These are phyloP conservation scores for Pseudotriccus pelzelni DNA, from an alignment of 2,797 vertebrate genomes.

Conservation along the genomic window DNA sequence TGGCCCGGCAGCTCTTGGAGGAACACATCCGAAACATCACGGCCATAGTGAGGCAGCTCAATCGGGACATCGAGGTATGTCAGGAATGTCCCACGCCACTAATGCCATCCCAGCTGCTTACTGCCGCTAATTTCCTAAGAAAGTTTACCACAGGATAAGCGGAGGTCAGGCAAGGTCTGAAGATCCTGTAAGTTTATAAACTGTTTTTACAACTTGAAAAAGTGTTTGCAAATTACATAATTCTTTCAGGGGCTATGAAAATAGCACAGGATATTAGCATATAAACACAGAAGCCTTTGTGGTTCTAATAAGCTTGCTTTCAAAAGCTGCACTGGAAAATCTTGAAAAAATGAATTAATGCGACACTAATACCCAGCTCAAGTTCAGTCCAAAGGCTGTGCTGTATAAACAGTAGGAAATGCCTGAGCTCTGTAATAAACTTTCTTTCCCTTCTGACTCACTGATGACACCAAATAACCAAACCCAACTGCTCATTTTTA, in stretches of 20 bases:
- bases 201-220: constrained; percentile 40
- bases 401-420: constrained; percentile 30
- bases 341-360: constrained; percentile 28
- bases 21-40: constrained; percentile 83
- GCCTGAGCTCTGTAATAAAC: neutral
- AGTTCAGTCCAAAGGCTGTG: constrained; percentile 31
- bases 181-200: constrained; percentile 10
- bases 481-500: neutral
- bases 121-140: neutral
- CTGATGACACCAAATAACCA: neutral
- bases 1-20: constrained; percentile 79
- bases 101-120: neutral
- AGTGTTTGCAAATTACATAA: constrained; percentile 30
- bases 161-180: constrained; percentile 23
- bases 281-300: constrained; percentile 51
- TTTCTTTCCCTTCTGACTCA: neutral
- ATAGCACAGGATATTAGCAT: constrained; percentile 38
- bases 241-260: constrained; percentile 15
- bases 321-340: constrained; percentile 23
- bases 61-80: constrained; percentile 79
- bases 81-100: neutral
- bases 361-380: constrained; percentile 13
- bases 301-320: constrained; percentile 32
- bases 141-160: neutral
- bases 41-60: constrained; percentile 78